Percentiles rank a stretch among this genome's conserved stretches.
These are phyloP conservation scores for Nibea coibor DNA, from an alignment of 2,113 vertebrate genomes.

Conservation along the genomic window DNA sequence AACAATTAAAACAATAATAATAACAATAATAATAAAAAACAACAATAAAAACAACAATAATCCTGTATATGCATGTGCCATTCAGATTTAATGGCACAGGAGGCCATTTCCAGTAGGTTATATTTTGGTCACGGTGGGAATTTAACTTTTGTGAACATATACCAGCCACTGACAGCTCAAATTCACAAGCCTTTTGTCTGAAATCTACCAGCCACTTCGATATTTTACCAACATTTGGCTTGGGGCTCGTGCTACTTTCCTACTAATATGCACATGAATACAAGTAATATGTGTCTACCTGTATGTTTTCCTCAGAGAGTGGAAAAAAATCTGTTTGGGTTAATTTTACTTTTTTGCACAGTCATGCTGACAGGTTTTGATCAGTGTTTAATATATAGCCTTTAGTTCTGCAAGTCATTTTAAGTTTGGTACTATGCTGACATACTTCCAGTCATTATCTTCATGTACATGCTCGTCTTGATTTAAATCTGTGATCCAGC, in stretches of 20 bases:
- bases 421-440: neutral
- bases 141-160: no score
- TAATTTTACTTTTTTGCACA: neutral
- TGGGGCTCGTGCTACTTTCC: no score
- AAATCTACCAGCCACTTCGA: no score
- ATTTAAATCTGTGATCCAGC: conserved; percentile 19
- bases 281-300: neutral
- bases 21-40: neutral
- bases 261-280: neutral
- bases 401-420: neutral
- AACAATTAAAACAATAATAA: neutral
- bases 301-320: neutral
- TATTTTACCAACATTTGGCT: no score
- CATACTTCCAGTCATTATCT: neutral
- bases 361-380: neutral
- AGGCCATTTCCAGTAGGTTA: neutral
- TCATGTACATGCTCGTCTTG: conserved; percentile 26
- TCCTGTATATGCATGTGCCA: neutral
- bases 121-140: neutral
- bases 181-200: no score
- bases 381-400: neutral
- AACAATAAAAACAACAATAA: neutral
- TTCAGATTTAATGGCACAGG: neutral
- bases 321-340: neutral
- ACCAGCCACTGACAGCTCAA: no score